These are phyloP conservation scores for Sceloporus tristichus DNA, from an alignment of 2,113 vertebrate species.

Conservation along the genomic window DNA sequence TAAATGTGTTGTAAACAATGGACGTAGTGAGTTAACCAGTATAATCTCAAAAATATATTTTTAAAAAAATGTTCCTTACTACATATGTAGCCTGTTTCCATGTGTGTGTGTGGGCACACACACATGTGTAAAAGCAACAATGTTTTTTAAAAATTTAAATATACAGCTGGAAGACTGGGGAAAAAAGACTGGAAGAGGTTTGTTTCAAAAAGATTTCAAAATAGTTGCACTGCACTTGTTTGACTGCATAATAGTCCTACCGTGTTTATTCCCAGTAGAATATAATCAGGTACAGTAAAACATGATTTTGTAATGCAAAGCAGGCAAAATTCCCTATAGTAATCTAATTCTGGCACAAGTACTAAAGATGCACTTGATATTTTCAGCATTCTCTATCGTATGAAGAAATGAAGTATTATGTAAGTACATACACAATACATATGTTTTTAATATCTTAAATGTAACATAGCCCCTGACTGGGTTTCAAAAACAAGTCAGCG, in stretches of 20 bases:
- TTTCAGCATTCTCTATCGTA: conserved; percentile 31
- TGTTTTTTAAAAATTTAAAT: conserved; percentile 30
- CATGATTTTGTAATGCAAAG: conserved; percentile 31
- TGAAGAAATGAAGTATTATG: conserved; percentile 4
- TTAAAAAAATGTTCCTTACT: not conserved
- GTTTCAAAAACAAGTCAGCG: not conserved
- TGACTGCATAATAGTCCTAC: conserved; percentile 9
- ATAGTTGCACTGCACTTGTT: not conserved
- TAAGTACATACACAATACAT: conserved; percentile 18
- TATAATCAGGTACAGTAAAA: conserved; percentile 10
- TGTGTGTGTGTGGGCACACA: conserved; percentile 43
- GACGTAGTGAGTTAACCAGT: conserved; percentile 56
- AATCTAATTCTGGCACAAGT: conserved; percentile 20
- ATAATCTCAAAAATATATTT: conserved; percentile 38
- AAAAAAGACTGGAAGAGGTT: conserved; percentile 20
- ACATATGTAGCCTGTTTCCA: conserved; percentile 29
- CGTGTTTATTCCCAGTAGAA: conserved; percentile 19
- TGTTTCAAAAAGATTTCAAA: conserved; percentile 41
- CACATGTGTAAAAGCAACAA: not conserved
- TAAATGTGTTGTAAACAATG: conserved; percentile 3
- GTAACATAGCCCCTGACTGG: not conserved
- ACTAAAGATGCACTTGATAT: conserved; percentile 32
- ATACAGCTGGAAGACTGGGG: conserved; percentile 43
- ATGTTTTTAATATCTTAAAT: conserved; percentile 30
- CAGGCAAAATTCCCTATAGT: conserved; percentile 39